These are phyloP conservation scores for Stegodyphus mimosarum DNA, from an alignment of 1,140 invertebrate species.

Conservation along the genomic window DNA sequence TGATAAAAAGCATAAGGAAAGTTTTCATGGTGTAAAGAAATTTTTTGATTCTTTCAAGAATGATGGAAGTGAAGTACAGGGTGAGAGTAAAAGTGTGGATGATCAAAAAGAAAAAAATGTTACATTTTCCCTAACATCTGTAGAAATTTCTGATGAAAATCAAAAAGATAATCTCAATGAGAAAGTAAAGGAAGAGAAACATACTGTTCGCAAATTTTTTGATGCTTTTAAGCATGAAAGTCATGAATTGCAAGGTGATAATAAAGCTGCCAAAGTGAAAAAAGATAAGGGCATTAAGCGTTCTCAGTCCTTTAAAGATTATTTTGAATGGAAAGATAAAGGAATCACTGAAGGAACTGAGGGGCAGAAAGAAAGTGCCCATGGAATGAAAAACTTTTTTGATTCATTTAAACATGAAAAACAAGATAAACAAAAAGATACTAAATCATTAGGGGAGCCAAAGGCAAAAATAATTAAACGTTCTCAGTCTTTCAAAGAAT, in stretches of 20 bases:
- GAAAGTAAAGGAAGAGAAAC: not conserved
- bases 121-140: too few species aligned
- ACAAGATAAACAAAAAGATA: not conserved
- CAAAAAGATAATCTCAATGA: constrained; percentile 1
- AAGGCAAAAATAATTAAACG: constrained; percentile 32
- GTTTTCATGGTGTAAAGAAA: constrained; percentile 7
- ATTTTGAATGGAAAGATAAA: not conserved
- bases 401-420: constrained; percentile 4
- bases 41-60: constrained; percentile 34
- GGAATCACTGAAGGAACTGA: not conserved
- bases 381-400: constrained; percentile 1
- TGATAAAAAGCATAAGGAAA: constrained; percentile 10
- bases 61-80: not conserved
- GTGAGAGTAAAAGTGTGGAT: not conserved
- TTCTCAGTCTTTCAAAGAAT: constrained; percentile 41
- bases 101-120: too few species aligned
- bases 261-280: constrained; percentile 1
- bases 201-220: not conserved
- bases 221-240: not conserved
- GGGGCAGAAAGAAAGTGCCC: not conserved
- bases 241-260: not conserved
- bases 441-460: not conserved
- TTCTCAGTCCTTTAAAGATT: too few species aligned
- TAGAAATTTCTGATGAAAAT: not conserved
- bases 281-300: not conserved